phyloP scores from a whole-genome alignment of 2,113 vertebrate genomes.

The Lepus europaeus region DNA sequence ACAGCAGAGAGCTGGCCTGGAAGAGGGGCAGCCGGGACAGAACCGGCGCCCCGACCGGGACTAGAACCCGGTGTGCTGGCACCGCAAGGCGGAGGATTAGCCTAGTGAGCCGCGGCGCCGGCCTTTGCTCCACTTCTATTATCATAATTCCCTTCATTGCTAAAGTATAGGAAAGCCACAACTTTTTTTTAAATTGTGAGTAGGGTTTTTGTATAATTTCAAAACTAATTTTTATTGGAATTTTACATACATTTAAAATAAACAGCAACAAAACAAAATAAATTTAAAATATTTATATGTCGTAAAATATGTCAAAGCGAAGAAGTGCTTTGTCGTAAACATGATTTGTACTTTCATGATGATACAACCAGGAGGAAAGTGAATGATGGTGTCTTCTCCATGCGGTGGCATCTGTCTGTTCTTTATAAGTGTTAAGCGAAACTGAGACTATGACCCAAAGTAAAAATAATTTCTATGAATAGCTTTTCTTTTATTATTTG shows the following conservation, averaged over 20 bases:
- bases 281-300: not conserved
- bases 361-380: slow-evolving; percentile 1
- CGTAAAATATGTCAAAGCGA: slow-evolving; percentile 1
- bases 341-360: slow-evolving; percentile 26
- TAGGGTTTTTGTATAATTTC: slow-evolving; percentile 32
- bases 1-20: too few species aligned
- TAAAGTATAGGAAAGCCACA: slow-evolving; percentile 52
- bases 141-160: slow-evolving; percentile 20
- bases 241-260: slow-evolving; percentile 11
- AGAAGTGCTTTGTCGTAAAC: not conserved
- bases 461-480: slow-evolving; percentile 52
- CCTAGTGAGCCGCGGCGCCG: too few species aligned
- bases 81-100: too few species aligned
- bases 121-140: slow-evolving; percentile 54
- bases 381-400: not conserved
- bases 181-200: slow-evolving; percentile 19
- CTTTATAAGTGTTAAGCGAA: slow-evolving; percentile 27
- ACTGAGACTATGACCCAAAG: slow-evolving; percentile 11
- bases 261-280: not conserved
- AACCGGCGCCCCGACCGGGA: too few species aligned
- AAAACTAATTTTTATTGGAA: slow-evolving; percentile 52
- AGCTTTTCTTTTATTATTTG: not conserved
- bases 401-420: not conserved
- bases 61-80: too few species aligned
- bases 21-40: too few species aligned